These are phyloP conservation scores for Thalassoma bifasciatum DNA, from an alignment of 2,113 vertebrate species.

Conservation along the genomic window DNA sequence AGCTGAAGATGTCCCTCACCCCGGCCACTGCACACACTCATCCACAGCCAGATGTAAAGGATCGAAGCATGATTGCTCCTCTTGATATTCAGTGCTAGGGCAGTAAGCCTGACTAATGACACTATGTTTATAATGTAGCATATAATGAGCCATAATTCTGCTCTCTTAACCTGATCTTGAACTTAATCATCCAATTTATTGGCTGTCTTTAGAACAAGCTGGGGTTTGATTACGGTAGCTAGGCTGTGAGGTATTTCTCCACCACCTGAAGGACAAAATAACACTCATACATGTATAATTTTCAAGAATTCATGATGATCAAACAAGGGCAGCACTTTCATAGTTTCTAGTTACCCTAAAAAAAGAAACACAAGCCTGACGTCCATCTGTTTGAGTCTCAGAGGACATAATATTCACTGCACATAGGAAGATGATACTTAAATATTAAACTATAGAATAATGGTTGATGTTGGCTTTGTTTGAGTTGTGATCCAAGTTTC, in stretches of 20 bases:
- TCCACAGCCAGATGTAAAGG: slow-evolving; percentile 72
- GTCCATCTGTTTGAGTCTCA: slow-evolving; percentile 20
- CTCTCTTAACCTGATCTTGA: slow-evolving; percentile 62
- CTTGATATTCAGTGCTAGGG: slow-evolving; percentile 46
- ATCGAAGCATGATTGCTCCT: slow-evolving; percentile 42
- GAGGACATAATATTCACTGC: slow-evolving; percentile 18
- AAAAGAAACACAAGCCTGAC: slow-evolving; percentile 41
- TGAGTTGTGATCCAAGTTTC: neutral
- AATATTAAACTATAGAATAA: slow-evolving; percentile 26
- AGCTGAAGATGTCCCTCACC: slow-evolving; percentile 65
- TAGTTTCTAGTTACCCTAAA: slow-evolving; percentile 38
- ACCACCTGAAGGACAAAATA: slow-evolving; percentile 22
- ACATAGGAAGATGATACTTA: slow-evolving; percentile 12
- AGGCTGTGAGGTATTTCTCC: slow-evolving; percentile 12
- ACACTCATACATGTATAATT: slow-evolving; percentile 13
- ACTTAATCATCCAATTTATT: slow-evolving; percentile 61
- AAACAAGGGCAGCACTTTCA: slow-evolving; percentile 46
- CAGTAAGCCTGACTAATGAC: slow-evolving; percentile 49
- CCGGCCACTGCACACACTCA: slow-evolving; percentile 53
- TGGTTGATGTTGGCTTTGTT: neutral
- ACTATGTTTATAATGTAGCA: slow-evolving; percentile 52
- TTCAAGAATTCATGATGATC: slow-evolving; percentile 22
- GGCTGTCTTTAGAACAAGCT: slow-evolving; percentile 20
- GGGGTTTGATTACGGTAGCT: slow-evolving; percentile 4
- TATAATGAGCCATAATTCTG: slow-evolving; percentile 56